These are phyloP conservation scores for Drosophila bifasciata DNA, from an alignment of 1,140 invertebrate species.

Conservation along the genomic window DNA sequence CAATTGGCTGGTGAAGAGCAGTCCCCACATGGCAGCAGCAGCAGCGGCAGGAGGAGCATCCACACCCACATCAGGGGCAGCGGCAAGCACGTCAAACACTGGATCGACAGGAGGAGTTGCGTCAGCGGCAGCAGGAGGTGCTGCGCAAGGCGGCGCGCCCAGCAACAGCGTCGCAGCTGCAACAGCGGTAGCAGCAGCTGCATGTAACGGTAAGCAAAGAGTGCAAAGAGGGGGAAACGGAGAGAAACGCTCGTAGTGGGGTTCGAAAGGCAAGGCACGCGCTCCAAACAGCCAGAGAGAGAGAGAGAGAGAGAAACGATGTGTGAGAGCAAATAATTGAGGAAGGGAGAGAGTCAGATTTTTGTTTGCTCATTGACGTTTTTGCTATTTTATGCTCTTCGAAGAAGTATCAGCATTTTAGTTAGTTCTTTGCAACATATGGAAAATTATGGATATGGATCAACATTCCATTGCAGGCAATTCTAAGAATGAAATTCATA, in stretches of 20 bases:
- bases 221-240: slow-evolving; percentile 2
- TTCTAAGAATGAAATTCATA: no score
- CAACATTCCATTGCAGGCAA: no score
- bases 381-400: slow-evolving; percentile 1
- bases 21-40: slow-evolving; percentile 82
- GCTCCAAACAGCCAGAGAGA: slow-evolving; percentile 36
- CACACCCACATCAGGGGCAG: slow-evolving; percentile 29
- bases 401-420: no score
- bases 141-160: slow-evolving; percentile 41
- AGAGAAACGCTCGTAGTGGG: slow-evolving; percentile 15
- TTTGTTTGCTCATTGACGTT: slow-evolving; percentile 56
- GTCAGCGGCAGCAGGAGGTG: slow-evolving; percentile 21
- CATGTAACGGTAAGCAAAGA: slow-evolving; percentile 72
- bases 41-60: slow-evolving; percentile 49
- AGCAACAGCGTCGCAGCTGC: slow-evolving; percentile 68
- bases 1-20: slow-evolving; percentile 83
- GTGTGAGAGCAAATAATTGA: no score
- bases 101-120: slow-evolving; percentile 22
- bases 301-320: slow-evolving; percentile 6
- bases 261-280: slow-evolving; percentile 58
- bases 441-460: no score
- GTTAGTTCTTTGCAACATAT: no score
- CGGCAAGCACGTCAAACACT: slow-evolving; percentile 30
- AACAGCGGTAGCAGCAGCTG: slow-evolving; percentile 65
- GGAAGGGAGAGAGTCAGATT: slow-evolving; percentile 33